Conservation (phyloP, 2,888 invertebrate genomes). For the Biston betularia region DNA sequence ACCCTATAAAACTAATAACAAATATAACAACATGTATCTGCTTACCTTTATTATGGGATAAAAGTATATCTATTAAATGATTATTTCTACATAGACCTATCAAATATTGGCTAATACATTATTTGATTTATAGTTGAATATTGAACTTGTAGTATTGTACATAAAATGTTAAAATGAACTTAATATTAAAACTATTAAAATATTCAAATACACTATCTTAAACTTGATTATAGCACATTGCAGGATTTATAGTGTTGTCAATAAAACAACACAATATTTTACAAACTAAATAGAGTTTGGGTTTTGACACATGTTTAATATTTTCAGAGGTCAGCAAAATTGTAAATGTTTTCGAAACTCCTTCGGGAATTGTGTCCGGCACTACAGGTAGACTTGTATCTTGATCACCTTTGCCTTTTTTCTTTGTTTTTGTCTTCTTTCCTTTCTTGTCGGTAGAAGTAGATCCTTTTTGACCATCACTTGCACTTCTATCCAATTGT, state of each 20-base stretch:
- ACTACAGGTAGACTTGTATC: not conserved
- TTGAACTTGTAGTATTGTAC: too few relatives aligned
- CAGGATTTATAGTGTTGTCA: constrained; percentile 7
- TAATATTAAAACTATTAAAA: not conserved
- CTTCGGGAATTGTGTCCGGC: constrained; percentile 4
- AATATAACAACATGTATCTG: too few relatives aligned
- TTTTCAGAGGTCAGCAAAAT: not conserved
- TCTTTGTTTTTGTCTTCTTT: constrained; percentile 4
- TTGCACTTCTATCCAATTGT: not conserved
- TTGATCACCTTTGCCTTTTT: not conserved
- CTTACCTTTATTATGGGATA: too few relatives aligned
- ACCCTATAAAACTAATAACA: too few relatives aligned
- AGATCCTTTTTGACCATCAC: not conserved
- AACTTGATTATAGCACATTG: not conserved
- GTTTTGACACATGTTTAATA: constrained; percentile 4
- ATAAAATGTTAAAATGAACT: not conserved
- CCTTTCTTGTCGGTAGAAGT: constrained; percentile 1
- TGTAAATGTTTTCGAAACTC: not conserved
- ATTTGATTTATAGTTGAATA: not conserved
- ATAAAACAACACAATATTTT: constrained; percentile 12
- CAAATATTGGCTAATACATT: not conserved
- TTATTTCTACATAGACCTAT: too few relatives aligned
- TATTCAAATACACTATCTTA: not conserved
- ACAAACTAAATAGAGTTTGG: constrained; percentile 14
- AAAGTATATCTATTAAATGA: too few relatives aligned